Percentiles rank a stretch among this genome's conserved stretches.
phyloP scores from a whole-genome alignment of 2,113 vertebrate species.

The Cygnus atratus region DNA sequence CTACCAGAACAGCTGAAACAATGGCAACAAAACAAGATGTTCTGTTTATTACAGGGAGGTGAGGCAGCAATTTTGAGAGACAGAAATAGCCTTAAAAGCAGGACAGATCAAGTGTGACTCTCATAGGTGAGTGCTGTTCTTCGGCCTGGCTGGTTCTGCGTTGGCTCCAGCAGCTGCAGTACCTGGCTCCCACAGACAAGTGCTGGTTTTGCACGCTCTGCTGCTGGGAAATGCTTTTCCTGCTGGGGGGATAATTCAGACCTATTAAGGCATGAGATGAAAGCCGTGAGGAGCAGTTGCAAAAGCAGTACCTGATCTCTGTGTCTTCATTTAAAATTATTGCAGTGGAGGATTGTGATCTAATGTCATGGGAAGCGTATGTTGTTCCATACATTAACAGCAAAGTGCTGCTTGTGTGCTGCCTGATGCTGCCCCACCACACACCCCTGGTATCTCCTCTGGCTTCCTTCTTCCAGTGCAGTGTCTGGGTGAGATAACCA shows the following conservation, averaged over 20 bases:
- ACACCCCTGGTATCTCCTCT: neutral
- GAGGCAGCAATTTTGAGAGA: neutral
- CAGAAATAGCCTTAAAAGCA: neutral
- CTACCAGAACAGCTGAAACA: neutral
- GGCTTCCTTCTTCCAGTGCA: neutral
- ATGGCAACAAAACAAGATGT: neutral
- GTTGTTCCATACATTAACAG: neutral
- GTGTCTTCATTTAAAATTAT: neutral
- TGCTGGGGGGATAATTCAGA: neutral
- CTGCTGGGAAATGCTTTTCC: neutral
- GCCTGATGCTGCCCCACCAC: neutral
- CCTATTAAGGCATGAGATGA: neutral
- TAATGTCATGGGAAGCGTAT: neutral
- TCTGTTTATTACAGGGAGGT: neutral
- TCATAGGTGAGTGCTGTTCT: neutral
- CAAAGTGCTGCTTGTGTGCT: neutral
- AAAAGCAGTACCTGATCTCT: neutral
- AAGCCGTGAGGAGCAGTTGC: neutral
- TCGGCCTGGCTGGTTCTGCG: no score
- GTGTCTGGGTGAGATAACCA: neutral
- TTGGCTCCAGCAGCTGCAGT: neutral
- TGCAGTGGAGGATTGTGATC: neutral
- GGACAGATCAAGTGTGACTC: rapidly evolving
- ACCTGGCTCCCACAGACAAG: neutral
- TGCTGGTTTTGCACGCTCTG: neutral